phyloP scores from a whole-genome alignment of 2,888 invertebrate species.

The Tenthredo livida region DNA sequence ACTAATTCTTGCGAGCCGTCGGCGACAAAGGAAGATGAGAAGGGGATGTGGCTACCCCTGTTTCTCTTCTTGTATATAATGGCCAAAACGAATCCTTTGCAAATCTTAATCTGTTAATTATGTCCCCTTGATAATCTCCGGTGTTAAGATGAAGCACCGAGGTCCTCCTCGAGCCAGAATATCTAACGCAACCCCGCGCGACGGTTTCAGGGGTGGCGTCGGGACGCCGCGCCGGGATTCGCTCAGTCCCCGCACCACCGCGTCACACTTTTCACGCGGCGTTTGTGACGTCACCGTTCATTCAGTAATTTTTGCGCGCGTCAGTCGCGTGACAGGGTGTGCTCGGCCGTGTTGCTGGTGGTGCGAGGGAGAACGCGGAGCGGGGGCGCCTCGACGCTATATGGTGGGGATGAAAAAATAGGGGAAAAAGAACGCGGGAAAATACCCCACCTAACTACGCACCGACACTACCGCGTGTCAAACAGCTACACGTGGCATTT shows the following conservation, averaged over 20 bases:
- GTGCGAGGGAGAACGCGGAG: conserved; percentile 34
- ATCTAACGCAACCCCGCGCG: not conserved
- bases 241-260: conserved; percentile 42
- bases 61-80: not conserved
- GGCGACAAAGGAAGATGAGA: conserved; percentile 47
- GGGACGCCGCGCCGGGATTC: conserved; percentile 20
- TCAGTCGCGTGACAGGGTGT: conserved; percentile 69
- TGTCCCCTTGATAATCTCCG: conserved; percentile 44
- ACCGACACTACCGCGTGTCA: conserved; percentile 75
- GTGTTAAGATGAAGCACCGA: conserved; percentile 16
- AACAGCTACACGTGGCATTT: conserved; percentile 73
- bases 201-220: conserved; percentile 29
- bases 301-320: conserved; percentile 78
- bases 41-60: conserved; percentile 44
- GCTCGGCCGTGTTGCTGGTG: conserved; percentile 29
- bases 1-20: not conserved
- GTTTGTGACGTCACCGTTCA: conserved; percentile 76
- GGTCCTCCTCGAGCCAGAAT: not conserved
- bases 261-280: conserved; percentile 67
- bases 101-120: conserved; percentile 43
- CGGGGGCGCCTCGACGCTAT: conserved; percentile 60
- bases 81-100: conserved; percentile 26
- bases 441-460: conserved; percentile 73
- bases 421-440: conserved; percentile 70
- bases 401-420: conserved; percentile 75